These are phyloP conservation scores for Pasiphila rectangulata DNA, from an alignment of 2,888 invertebrate genomes.

Conservation along the genomic window DNA sequence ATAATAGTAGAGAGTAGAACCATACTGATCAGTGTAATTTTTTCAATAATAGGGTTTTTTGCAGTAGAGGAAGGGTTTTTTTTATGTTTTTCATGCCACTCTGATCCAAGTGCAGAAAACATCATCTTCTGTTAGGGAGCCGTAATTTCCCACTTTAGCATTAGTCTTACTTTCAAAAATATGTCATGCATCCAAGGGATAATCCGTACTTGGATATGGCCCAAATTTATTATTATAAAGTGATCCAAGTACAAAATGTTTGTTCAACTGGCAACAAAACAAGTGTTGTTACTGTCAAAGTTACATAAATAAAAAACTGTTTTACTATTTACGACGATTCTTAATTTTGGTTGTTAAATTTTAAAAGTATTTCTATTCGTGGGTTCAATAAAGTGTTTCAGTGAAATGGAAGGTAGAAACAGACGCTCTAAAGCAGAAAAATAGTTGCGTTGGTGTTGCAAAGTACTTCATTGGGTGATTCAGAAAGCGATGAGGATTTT, in stretches of 20 bases:
- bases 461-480: too few species aligned
- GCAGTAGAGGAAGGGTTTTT: background rate
- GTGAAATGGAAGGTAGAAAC: too few species aligned
- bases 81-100: background rate
- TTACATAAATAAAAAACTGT: too few species aligned
- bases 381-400: too few species aligned
- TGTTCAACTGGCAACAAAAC: background rate
- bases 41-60: too few species aligned
- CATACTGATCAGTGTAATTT: too few species aligned
- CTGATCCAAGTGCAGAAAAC: slow-evolving; percentile 1
- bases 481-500: too few species aligned
- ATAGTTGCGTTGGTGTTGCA: slow-evolving; percentile 1
- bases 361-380: too few species aligned
- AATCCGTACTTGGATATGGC: background rate
- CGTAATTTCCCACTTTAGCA: background rate
- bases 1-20: too few species aligned
- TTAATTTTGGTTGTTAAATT: too few species aligned
- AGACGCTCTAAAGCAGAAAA: background rate
- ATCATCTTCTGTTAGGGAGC: background rate
- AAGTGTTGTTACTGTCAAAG: slow-evolving; percentile 3
- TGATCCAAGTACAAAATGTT: slow-evolving; percentile 5
- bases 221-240: background rate
- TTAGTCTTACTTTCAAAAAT: slow-evolving; percentile 3
- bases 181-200: slow-evolving; percentile 2
- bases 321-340: too few species aligned